Percentiles rank a stretch among this genome's conserved stretches.
Evolutionary conservation across 1,140 invertebrate genomes (phyloP).

Genomic region (Leptinotarsa undecemlineata): DNA sequence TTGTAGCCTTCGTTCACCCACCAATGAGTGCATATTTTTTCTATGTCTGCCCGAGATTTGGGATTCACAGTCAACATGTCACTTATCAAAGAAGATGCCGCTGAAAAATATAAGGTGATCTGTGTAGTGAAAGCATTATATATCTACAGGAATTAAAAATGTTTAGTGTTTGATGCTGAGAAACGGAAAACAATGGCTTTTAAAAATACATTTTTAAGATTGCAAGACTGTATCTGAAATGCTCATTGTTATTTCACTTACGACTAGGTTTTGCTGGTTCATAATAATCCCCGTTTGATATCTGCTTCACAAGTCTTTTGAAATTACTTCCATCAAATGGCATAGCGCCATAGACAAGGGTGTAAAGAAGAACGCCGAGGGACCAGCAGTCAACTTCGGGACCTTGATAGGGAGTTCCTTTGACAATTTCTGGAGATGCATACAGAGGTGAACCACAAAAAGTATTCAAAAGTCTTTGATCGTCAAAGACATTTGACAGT

Average conservation of each 20-base stretch:
- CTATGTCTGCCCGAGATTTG: slow-evolving; percentile 84
- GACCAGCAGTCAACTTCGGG: slow-evolving; percentile 97
- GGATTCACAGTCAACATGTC: slow-evolving; percentile 94
- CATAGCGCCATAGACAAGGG: slow-evolving; percentile 98
- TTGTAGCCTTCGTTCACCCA: slow-evolving; percentile 90
- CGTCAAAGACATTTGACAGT: slow-evolving; percentile 96
- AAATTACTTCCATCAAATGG: slow-evolving; percentile 99
- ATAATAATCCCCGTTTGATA: slow-evolving; percentile 95
- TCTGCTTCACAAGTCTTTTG: slow-evolving; percentile 94
- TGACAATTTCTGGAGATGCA: slow-evolving; percentile 98
- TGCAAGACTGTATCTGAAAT: not conserved
- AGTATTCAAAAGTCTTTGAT: slow-evolving; percentile 83
- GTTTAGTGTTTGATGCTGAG: not conserved
- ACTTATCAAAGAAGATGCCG: slow-evolving; percentile 90
- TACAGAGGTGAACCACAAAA: slow-evolving; percentile 98
- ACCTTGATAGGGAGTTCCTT: slow-evolving; percentile 96
- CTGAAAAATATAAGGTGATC: slow-evolving; percentile 59
- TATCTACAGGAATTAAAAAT: too few relatives aligned
- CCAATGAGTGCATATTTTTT: slow-evolving; percentile 93
- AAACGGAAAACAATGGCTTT: not conserved
- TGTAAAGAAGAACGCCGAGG: slow-evolving; percentile 95
- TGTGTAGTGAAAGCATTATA: too few relatives aligned
- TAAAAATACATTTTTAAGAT: not conserved
- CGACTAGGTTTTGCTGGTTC: slow-evolving; percentile 93
- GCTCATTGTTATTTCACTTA: slow-evolving; percentile 57